A percentile compares a stretch with the other conserved stretches of the same genome.
These are phyloP conservation scores for Perizoma affinitatum DNA, from an alignment of 2,888 invertebrate genomes.

Conservation along the genomic window DNA sequence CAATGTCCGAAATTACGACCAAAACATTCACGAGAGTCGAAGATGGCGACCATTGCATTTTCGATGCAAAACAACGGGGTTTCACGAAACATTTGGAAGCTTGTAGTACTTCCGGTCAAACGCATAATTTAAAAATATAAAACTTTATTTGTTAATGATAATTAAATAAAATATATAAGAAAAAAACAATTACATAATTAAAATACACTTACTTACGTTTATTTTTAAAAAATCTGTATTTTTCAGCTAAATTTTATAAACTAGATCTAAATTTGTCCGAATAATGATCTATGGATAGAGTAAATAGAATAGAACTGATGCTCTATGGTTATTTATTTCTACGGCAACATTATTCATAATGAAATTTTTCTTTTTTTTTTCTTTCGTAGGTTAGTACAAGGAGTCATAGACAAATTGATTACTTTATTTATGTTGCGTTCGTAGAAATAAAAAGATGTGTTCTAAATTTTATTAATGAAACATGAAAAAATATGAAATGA, in stretches of 20 bases:
- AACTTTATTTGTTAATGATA: background rate
- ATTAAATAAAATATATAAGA: no score
- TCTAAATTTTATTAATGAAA: no score
- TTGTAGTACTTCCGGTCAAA: slow-evolving; percentile 69
- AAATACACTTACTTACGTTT: background rate
- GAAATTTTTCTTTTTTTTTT: background rate
- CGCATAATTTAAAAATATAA: slow-evolving; percentile 6
- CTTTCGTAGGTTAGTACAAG: no score
- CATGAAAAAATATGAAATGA: no score
- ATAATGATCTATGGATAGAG: slow-evolving; percentile 42
- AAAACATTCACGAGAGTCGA: slow-evolving; percentile 93
- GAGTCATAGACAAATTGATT: background rate
- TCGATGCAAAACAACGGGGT: slow-evolving; percentile 90
- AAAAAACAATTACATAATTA: background rate
- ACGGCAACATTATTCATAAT: slow-evolving; percentile 4
- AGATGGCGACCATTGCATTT: slow-evolving; percentile 94
- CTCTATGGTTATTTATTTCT: slow-evolving; percentile 5
- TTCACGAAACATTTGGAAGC: slow-evolving; percentile 77
- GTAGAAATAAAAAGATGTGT: no score
- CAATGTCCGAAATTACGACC: slow-evolving; percentile 83
- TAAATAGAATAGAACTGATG: slow-evolving; percentile 28
- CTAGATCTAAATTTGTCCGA: background rate
- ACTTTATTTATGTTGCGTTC: background rate
- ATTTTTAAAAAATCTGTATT: background rate
- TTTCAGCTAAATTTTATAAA: background rate